These are phyloP conservation scores for Trematocara macrostoma DNA, from an alignment of 2,113 vertebrate genomes.

Conservation along the genomic window DNA sequence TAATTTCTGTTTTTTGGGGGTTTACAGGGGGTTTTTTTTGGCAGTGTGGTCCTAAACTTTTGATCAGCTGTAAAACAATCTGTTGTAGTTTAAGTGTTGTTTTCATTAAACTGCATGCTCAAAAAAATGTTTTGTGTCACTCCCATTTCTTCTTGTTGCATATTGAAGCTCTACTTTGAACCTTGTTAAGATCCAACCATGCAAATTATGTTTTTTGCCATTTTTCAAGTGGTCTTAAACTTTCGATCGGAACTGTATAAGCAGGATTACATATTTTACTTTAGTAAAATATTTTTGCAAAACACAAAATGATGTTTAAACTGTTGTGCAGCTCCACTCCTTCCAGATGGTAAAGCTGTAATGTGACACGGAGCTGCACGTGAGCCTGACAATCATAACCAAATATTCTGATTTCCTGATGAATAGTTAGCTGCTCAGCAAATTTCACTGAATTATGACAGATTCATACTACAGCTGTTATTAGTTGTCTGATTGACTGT, in stretches of 20 bases:
- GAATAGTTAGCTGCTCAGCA: not conserved
- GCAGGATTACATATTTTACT: not conserved
- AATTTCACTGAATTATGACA: not conserved
- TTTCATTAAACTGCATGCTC: not conserved
- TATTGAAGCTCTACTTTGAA: not conserved
- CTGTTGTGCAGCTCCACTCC: not conserved
- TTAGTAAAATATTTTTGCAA: not conserved
- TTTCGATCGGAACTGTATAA: not conserved
- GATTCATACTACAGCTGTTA: not conserved
- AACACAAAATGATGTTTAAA: not conserved
- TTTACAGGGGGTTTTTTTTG: accelerated
- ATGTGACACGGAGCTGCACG: not conserved
- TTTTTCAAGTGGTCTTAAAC: not conserved
- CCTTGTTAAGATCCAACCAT: not conserved
- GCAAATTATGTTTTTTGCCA: not conserved
- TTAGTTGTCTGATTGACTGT: not conserved
- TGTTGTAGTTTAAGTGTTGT: not conserved
- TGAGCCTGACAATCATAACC: not conserved
- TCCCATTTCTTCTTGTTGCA: not conserved
- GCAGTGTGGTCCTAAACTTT: not conserved
- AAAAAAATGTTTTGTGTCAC: not conserved
- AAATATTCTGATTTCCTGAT: not conserved
- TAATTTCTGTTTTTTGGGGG: not conserved
- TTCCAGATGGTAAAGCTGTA: not conserved
- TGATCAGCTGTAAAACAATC: not conserved